Base-by-base conservation (phyloP, 2,797 vertebrate species). In the Argentina silus region DNA sequence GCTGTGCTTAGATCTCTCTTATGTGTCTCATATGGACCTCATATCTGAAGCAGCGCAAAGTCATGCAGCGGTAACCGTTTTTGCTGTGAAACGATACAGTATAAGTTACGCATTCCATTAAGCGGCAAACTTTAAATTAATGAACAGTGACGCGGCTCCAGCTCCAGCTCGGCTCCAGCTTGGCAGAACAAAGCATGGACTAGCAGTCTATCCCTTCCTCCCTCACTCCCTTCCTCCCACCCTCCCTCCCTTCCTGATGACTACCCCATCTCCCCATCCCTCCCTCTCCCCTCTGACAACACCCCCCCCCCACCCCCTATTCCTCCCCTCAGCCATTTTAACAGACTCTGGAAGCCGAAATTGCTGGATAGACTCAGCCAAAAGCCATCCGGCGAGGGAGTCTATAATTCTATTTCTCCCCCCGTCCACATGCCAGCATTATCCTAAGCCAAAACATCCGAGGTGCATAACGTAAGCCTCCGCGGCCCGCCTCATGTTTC, bases 381-480 rank as follows among this genome's bases (percentile, higher is more conserved):
- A 80, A 87, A 85, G 44, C 78, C 82, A 76, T 72, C 48, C 6
- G 9, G 43, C 67, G 70, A 79, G 76, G 57, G 42, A 77, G 60
- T 84, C 72, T 81, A 68, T 84, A 73, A 81, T 85, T 86, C 64
- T 75, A 74, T 83, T 76, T 79, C 68, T 79, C 72, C 65, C 42
- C 63, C 70, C 53, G 0, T 80, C 69, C 74, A 82, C 81, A 72
- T 57, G 68, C 73, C 73, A 77, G 83, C 72, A 88, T 83, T 87
- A 87, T 81, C 64, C 78, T 79, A 79, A 86, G 83, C 80, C 80
- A 83, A 86, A 84, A 78, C 75, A 85, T 83, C 51, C 0, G 64
- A 78, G 77, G 81, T 83, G 80, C 79, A 79, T 82, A 85, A 73
- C 68, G 63, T 83, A 87, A 88, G 86, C 86, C 81, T 84, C 83